Percentiles rank a stretch among this genome's conserved stretches.
Evolutionary conservation across 37 sponge, comb jelly and placozoan genomes (phyloP).

Genomic region (Halisarca cf. caerulea): DNA sequence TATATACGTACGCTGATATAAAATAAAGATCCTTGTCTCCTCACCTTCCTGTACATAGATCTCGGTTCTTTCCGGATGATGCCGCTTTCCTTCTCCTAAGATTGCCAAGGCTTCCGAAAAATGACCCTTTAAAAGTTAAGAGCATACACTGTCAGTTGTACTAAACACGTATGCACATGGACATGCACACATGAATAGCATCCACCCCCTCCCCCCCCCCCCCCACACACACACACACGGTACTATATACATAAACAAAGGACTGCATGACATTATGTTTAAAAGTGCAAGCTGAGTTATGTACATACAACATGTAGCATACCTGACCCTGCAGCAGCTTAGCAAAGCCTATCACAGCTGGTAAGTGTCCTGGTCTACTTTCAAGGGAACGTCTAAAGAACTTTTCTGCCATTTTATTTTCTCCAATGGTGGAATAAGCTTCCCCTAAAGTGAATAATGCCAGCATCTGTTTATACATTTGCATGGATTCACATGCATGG

Average conservation of each 20-base stretch:
- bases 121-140: not conserved
- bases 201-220: no score
- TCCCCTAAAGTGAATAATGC: no score
- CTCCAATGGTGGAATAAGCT: not conserved
- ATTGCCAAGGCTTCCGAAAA: not conserved
- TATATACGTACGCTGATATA: no score
- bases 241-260: not conserved
- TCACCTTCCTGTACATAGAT: not conserved
- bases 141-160: no score
- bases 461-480: no score
- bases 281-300: no score
- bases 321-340: slow-evolving; percentile 21
- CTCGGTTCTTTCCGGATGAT: slow-evolving; percentile 23
- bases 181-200: no score
- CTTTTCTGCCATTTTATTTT: not conserved
- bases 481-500: no score
- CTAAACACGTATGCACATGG: no score
- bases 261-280: not conserved
- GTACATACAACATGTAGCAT: no score
- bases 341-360: slow-evolving; percentile 29
- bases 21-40: no score
- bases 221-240: not conserved
- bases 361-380: slow-evolving; percentile 27
- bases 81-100: not conserved
- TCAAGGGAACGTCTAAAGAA: slow-evolving; percentile 4